Evolutionary conservation across 1,140 invertebrate genomes (phyloP).

Genomic region (Hylaeus anthracinus): DNA sequence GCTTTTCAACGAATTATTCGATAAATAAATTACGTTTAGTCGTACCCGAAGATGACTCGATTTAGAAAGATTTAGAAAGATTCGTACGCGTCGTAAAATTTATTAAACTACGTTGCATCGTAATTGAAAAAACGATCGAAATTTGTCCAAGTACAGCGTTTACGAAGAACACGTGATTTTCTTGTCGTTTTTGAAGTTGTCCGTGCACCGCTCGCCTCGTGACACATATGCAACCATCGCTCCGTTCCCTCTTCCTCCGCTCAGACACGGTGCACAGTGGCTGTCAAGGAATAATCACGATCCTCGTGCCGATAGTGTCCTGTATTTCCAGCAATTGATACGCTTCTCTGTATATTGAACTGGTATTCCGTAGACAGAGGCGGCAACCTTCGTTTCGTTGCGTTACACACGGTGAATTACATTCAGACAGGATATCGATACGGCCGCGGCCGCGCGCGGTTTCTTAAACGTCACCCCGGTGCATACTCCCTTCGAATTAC

Average conservation of each 20-base stretch:
- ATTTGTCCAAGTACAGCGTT: too few species aligned
- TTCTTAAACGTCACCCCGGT: constrained; percentile 35
- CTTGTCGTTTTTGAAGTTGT: not conserved
- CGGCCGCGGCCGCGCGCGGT: not conserved
- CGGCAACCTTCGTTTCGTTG: constrained; percentile 60
- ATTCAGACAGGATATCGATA: constrained; percentile 49
- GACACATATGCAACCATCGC: constrained; percentile 9
- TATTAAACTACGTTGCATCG: too few species aligned
- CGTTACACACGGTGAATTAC: constrained; percentile 43
- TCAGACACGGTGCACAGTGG: constrained; percentile 46
- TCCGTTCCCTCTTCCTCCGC: not conserved
- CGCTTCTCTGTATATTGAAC: constrained; percentile 44
- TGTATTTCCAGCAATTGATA: constrained; percentile 67
- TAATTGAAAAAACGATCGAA: too few species aligned
- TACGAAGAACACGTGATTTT: not conserved
- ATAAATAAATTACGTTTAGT: too few species aligned
- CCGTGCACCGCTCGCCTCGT: not conserved
- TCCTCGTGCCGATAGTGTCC: constrained; percentile 62
- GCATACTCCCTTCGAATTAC: not conserved
- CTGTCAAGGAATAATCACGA: constrained; percentile 68
- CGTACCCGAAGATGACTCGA: too few species aligned
- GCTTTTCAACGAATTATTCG: too few species aligned
- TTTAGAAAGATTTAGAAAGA: too few species aligned
- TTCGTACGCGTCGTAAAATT: too few species aligned
- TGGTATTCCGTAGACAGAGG: constrained; percentile 24